These are phyloP conservation scores for Liasis olivaceus DNA, from an alignment of 2,797 vertebrate genomes.

Conservation along the genomic window DNA sequence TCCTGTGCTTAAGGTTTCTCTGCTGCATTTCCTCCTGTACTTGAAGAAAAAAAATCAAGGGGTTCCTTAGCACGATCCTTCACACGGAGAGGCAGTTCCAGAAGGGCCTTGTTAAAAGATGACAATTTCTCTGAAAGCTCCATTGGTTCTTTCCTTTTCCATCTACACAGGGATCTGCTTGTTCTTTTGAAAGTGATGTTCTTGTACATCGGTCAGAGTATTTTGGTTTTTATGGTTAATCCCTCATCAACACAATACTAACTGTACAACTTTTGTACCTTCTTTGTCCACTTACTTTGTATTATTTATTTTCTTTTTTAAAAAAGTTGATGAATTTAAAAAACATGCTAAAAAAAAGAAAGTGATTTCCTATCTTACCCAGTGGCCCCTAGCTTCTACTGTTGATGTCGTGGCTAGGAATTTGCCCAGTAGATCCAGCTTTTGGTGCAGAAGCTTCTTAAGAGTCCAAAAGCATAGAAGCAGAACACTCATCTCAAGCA, in stretches of 20 bases:
- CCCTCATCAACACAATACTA: neutral
- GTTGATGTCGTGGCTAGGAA: neutral
- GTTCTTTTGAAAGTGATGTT: neutral
- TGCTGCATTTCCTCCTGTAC: neutral
- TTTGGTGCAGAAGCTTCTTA: neutral
- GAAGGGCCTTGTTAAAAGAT: neutral
- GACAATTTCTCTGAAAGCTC: neutral
- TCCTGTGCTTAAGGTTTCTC: neutral
- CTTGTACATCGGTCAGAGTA: neutral
- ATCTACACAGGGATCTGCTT: neutral
- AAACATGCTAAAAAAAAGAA: neutral
- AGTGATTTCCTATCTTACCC: neutral
- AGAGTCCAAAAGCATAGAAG: neutral
- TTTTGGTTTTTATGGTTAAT: neutral
- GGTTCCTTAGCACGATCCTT: neutral
- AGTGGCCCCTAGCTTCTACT: neutral
- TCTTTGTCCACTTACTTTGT: neutral
- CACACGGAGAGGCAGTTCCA: neutral
- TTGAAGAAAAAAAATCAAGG: neutral
- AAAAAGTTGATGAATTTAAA: neutral
- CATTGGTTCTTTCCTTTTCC: fast-evolving
- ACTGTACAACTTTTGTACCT: neutral
- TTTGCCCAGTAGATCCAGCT: neutral
- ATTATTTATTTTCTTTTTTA: neutral
- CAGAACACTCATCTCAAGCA: too few species aligned